Percentiles rank a stretch among this genome's conserved stretches.
These are phyloP conservation scores for Macrocentrus cingulum DNA, from an alignment of 1,140 invertebrate genomes.

Conservation along the genomic window DNA sequence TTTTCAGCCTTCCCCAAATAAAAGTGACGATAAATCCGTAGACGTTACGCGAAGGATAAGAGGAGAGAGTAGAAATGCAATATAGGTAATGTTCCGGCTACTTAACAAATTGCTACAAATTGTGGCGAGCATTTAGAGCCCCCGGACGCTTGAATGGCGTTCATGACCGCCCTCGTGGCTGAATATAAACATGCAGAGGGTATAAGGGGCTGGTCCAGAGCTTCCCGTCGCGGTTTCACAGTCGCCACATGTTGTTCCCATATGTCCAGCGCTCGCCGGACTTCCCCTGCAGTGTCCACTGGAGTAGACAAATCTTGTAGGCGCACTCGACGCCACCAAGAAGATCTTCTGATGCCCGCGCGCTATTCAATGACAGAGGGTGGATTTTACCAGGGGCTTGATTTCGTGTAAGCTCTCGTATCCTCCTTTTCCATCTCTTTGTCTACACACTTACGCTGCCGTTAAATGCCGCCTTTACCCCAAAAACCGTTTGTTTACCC, in stretches of 20 bases:
- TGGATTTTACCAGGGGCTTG: slow-evolving; percentile 5
- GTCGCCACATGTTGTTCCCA: slow-evolving; percentile 50
- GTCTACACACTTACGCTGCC: not conserved
- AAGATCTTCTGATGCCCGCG: not conserved
- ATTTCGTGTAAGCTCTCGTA: not conserved
- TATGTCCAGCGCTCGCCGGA: slow-evolving; percentile 42
- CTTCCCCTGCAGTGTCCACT: slow-evolving; percentile 40
- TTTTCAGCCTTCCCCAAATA: slow-evolving; percentile 2
- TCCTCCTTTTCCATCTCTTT: slow-evolving; percentile 4
- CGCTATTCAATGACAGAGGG: not conserved
- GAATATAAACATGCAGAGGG: no score
- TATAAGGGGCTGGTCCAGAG: slow-evolving; percentile 11
- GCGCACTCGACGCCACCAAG: slow-evolving; percentile 26
- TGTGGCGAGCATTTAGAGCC: slow-evolving; percentile 53
- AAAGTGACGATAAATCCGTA: slow-evolving; percentile 51
- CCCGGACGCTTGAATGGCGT: slow-evolving; percentile 29
- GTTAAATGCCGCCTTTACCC: slow-evolving; percentile 21
- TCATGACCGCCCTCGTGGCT: slow-evolving; percentile 29
- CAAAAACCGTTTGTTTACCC: slow-evolving; percentile 31
- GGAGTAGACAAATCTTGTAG: slow-evolving; percentile 37
- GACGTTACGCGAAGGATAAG: slow-evolving; percentile 37
- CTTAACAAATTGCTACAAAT: slow-evolving; percentile 62
- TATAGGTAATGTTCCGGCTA: slow-evolving; percentile 60
- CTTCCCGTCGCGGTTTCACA: slow-evolving; percentile 29
- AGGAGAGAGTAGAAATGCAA: slow-evolving; percentile 42